Evolutionary conservation across 2,797 vertebrate genomes (phyloP).

Genomic region (Lutjanus campechanus): DNA sequence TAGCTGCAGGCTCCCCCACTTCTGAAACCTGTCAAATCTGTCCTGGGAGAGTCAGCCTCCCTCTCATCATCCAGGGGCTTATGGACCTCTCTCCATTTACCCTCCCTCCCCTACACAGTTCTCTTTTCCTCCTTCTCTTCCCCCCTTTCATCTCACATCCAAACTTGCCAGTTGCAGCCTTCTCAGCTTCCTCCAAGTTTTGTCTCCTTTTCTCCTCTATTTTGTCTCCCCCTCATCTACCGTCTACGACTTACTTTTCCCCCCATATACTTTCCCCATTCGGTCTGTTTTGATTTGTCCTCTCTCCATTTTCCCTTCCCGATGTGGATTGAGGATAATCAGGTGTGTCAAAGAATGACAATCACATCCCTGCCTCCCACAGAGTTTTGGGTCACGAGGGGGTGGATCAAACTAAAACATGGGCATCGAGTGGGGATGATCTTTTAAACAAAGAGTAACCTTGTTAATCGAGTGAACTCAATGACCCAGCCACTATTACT

Average conservation of each 20-base stretch:
- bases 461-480: conserved; percentile 52
- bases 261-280: conserved; percentile 33
- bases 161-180: conserved; percentile 83
- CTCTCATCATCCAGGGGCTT: conserved; percentile 89
- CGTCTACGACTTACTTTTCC: conserved; percentile 60
- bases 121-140: conserved; percentile 75
- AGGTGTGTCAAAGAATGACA: conserved; percentile 73
- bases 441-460: conserved; percentile 61
- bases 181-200: conserved; percentile 80
- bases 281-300: conserved; percentile 59
- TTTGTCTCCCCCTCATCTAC: conserved; percentile 71
- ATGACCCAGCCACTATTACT: conserved; percentile 20
- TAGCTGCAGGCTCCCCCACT: conserved; percentile 89
- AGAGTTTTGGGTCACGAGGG: conserved; percentile 56
- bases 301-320: conserved; percentile 28
- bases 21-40: conserved; percentile 90
- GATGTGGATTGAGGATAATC: conserved; percentile 66
- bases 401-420: conserved; percentile 64
- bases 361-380: conserved; percentile 57
- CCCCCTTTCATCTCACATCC: conserved; percentile 83
- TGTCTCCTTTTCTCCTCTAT: conserved; percentile 82
- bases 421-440: conserved; percentile 39
- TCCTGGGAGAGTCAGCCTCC: conserved; percentile 86
- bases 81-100: conserved; percentile 88
- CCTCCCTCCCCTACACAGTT: conserved; percentile 78